phyloP scores from a whole-genome alignment of 2,797 vertebrate species.

The Sphaeramia orbicularis region DNA sequence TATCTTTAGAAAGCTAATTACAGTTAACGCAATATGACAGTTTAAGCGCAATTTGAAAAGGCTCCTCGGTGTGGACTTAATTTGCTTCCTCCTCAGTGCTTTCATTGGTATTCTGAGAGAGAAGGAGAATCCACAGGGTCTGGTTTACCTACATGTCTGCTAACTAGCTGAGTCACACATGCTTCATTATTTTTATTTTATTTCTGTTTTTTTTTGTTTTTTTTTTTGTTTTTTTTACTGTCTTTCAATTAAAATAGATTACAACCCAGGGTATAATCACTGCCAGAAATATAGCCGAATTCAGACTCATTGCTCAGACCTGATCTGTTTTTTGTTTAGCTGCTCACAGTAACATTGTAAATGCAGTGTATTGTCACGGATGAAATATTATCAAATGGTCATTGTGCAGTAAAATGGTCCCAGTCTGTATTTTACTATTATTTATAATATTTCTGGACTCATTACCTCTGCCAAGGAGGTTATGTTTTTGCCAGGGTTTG shows the following conservation, averaged over 20 bases:
- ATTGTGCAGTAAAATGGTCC: too few species aligned
- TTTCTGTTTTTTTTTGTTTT: background rate
- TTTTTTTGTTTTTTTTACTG: slow-evolving; percentile 1
- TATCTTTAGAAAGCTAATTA: slow-evolving; percentile 25
- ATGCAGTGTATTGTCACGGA: too few species aligned
- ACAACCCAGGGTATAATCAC: background rate
- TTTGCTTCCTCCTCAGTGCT: background rate
- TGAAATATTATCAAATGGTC: too few species aligned
- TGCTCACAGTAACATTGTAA: too few species aligned
- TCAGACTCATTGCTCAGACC: too few species aligned
- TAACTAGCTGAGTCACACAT: background rate
- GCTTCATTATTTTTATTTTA: too few species aligned
- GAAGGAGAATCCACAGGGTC: slow-evolving; percentile 2
- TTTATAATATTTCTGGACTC: too few species aligned
- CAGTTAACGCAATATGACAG: slow-evolving; percentile 6
- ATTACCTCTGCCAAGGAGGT: too few species aligned
- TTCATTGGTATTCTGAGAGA: slow-evolving; percentile 21
- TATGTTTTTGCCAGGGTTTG: too few species aligned
- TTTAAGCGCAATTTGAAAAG: slow-evolving; percentile 14
- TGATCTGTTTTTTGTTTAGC: too few species aligned
- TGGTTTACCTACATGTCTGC: slow-evolving; percentile 3
- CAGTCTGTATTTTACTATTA: too few species aligned
- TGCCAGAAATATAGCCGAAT: too few species aligned
- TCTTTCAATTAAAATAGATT: background rate
- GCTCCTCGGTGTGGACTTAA: background rate